phyloP scores from a whole-genome alignment of 2,113 vertebrate species.

The Psittacara wagleri region DNA sequence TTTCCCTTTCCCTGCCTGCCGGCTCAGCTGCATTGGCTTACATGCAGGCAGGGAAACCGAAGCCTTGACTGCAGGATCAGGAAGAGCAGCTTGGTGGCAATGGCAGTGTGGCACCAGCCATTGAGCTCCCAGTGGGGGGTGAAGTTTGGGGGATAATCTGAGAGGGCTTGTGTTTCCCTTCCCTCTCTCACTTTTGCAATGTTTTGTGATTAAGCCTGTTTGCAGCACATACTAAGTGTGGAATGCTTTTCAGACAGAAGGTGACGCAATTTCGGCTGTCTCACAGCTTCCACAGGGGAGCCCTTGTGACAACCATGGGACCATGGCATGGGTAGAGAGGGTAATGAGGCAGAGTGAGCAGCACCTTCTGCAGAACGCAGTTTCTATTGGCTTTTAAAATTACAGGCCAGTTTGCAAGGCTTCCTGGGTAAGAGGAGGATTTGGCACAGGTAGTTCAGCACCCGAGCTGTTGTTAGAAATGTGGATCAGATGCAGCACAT shows the following conservation, averaged over 20 bases:
- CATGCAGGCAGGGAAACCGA: background rate
- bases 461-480: background rate
- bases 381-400: background rate
- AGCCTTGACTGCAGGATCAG: fast-evolving
- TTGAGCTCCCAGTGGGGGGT: fast-evolving
- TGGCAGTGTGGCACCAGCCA: background rate
- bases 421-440: background rate
- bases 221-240: background rate
- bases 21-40: background rate
- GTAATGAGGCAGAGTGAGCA: background rate
- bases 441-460: background rate
- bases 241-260: background rate
- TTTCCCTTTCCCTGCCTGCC: background rate
- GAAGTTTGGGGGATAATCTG: fast-evolving
- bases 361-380: background rate
- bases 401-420: background rate
- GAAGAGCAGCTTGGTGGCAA: background rate
- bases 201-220: background rate
- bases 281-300: fast-evolving
- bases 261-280: background rate
- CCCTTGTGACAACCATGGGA: background rate
- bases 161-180: background rate
- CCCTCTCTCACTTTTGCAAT: background rate
- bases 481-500: background rate
- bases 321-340: no score